Evolutionary conservation across 2,888 invertebrate genomes (phyloP), one percentile per base, ranked within the genome.

Genomic region (Caenorhabditis sulstoni): DNA sequence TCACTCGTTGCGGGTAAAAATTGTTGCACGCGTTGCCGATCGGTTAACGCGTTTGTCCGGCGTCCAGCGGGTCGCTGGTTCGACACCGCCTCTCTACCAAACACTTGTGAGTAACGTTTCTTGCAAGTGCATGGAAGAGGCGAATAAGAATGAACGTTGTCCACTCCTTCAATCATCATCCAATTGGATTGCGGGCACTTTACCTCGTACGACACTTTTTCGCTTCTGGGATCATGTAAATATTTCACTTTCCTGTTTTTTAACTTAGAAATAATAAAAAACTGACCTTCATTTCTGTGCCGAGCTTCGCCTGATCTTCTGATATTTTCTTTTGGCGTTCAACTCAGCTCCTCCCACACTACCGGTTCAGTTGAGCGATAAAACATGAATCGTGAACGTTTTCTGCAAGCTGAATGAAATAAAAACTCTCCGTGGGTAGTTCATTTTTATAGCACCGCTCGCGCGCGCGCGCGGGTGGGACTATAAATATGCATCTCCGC

Each of bases 111-210:
- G 76, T 68, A 44, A 58, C 22, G n/a, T 67, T 53, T 75, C 59
- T 62, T 75, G 75, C 49, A 53, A 75, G 66, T 75, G 75, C 75
- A 75, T 75, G 75, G 75, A 75, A 75, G 75, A 62, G 75, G 75
- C 59, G 67, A 75, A 75, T 49, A 66, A 53, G 37, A 49, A 44
- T 53, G 75, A 61, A 61, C 53, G 75, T 16, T 53, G 53, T 75
- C 75, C 75, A 75, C 75, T 23, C 75, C 75, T 67, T 67, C 75
- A 67, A 67, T 49, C 23, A 74, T 55, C 58, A 64, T 16, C 20
- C 18, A 35, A 68, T 68, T 75, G 75, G 75, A 41, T 67, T 75
- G 75, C 75, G 75, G 75, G 75, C 53, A 75, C 75, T 75, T 75
- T 75, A 75, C 75, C 62, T 37, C 67, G 61, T 29, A 23, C 67